A percentile compares a stretch with the other conserved stretches of the same genome.
These are phyloP conservation scores for Eristalinus aeneus DNA, from an alignment of 2,888 invertebrate species.

Conservation along the genomic window DNA sequence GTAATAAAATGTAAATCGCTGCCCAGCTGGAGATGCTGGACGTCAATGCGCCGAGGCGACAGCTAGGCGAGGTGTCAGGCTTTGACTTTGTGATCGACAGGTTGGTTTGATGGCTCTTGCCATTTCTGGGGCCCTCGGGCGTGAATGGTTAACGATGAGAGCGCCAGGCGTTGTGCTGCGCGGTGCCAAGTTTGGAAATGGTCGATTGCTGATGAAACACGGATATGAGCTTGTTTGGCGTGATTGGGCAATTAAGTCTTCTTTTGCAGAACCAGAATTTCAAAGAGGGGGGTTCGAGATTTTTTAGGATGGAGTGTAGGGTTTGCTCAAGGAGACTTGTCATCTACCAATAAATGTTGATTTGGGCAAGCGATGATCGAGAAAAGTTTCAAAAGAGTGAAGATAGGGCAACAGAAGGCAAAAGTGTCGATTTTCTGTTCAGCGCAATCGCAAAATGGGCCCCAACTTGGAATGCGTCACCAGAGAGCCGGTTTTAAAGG, in stretches of 20 bases:
- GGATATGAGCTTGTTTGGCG: not conserved
- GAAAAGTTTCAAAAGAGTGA: too few relatives aligned
- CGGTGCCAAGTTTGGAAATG: not conserved
- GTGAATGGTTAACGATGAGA: not conserved
- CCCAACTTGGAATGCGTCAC: too few relatives aligned
- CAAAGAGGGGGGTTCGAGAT: not conserved
- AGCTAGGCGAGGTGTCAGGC: not conserved
- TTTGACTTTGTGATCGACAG: not conserved
- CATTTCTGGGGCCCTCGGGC: not conserved
- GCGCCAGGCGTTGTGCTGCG: not conserved
- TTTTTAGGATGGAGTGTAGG: too few relatives aligned
- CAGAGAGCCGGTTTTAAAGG: too few relatives aligned
- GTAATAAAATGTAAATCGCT: slow-evolving; percentile 25
- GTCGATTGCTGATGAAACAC: not conserved
- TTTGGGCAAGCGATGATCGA: too few relatives aligned
- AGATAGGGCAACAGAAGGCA: too few relatives aligned
- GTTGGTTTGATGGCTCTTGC: not conserved
- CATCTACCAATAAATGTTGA: too few relatives aligned
- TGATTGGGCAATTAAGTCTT: not conserved
- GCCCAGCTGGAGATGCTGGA: not conserved
- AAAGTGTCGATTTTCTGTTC: too few relatives aligned
- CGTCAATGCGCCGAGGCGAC: too few relatives aligned
- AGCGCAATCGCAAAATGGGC: too few relatives aligned
- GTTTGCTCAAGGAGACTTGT: too few relatives aligned
- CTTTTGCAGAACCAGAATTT: not conserved